phyloP scores from a whole-genome alignment of 2,113 vertebrate genomes.

The Nyctibius bracteatus region DNA sequence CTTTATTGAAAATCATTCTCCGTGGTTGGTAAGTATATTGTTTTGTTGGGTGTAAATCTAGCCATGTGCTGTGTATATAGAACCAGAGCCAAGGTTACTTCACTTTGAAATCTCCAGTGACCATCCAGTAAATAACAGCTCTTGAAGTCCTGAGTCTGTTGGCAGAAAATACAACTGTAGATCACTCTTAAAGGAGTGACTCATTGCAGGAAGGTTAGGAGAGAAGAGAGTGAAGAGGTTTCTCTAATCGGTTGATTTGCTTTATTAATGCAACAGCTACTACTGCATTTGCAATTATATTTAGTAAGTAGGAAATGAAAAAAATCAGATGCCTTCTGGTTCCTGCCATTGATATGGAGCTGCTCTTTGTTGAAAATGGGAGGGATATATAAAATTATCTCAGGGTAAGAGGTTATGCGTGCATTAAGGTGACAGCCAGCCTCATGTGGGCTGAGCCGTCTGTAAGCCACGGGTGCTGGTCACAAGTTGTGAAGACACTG shows the following conservation, averaged over 20 bases:
- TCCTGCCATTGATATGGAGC: background rate
- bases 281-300: slow-evolving; percentile 5
- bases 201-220: background rate
- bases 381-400: background rate
- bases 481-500: background rate
- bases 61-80: background rate
- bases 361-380: background rate
- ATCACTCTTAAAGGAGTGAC: background rate
- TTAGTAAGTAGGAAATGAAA: background rate
- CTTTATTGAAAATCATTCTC: background rate
- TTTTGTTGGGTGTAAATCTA: background rate
- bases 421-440: background rate
- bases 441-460: background rate
- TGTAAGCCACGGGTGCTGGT: background rate
- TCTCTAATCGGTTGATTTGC: background rate
- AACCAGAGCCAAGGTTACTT: slow-evolving; percentile 11
- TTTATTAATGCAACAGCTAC: slow-evolving; percentile 17
- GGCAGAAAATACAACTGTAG: slow-evolving; percentile 11
- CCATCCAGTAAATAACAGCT: slow-evolving; percentile 24
- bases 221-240: background rate
- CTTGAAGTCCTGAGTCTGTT: background rate
- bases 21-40: background rate
- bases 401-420: background rate
- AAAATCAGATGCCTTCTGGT: background rate
- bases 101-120: slow-evolving; percentile 31